Conservation (phyloP, 92 coral and sea anemone species). For the Virgularia gustaviana region DNA sequence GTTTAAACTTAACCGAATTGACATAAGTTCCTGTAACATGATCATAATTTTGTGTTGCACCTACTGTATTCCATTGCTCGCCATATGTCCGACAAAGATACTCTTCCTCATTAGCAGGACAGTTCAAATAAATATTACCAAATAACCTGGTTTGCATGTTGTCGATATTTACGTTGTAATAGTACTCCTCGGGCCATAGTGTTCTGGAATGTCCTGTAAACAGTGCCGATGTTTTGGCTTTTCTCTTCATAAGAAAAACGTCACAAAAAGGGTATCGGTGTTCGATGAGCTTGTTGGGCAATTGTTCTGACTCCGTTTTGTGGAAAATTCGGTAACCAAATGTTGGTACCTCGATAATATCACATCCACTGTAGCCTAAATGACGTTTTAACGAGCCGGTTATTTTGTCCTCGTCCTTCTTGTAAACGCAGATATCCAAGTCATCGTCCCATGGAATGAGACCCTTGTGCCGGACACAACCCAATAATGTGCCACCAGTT, state of each 20-base stretch:
- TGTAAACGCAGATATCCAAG: conserved; percentile 54
- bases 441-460: conserved; percentile 77
- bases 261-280: conserved; percentile 70
- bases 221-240: conserved; percentile 10
- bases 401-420: conserved; percentile 53
- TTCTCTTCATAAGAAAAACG: conserved; percentile 60
- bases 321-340: conserved; percentile 63
- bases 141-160: conserved; percentile 49
- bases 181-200: conserved; percentile 61
- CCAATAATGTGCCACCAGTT: conserved; percentile 59
- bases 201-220: conserved; percentile 40
- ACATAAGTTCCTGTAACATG: conserved; percentile 40
- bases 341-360: conserved; percentile 38
- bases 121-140: conserved; percentile 63
- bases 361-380: conserved; percentile 39
- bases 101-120: conserved; percentile 61
- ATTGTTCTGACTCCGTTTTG: conserved; percentile 41
- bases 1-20: conserved; percentile 45
- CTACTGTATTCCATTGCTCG: conserved; percentile 45
- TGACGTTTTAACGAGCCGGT: neutral
- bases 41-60: conserved; percentile 61
- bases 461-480: conserved; percentile 63
- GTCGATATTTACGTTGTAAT: conserved; percentile 47
- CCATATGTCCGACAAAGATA: conserved; percentile 60
- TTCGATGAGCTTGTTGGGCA: conserved; percentile 21